Evolutionary conservation across 2,888 invertebrate species (phyloP).

Genomic region (Caradrina kadenii): DNA sequence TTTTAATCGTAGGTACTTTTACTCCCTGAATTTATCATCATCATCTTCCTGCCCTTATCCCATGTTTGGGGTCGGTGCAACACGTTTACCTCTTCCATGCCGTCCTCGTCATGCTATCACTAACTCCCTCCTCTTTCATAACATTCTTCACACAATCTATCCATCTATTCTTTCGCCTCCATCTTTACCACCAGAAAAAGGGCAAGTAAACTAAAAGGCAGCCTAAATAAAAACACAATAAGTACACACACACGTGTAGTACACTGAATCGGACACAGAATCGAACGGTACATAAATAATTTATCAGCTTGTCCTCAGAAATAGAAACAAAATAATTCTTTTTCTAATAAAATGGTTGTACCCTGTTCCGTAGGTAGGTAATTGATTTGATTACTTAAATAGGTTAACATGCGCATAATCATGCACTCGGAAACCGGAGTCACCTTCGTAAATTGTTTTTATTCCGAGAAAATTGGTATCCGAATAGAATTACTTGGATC

Average conservation of each 20-base stretch:
- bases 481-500: background rate
- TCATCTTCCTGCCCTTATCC: too few species aligned
- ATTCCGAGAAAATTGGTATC: background rate
- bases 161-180: too few species aligned
- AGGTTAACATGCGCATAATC: slow-evolving; percentile 18
- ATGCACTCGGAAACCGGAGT: background rate
- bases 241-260: too few species aligned
- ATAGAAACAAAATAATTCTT: background rate
- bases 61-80: too few species aligned
- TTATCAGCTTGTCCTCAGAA: slow-evolving; percentile 11
- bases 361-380: slow-evolving; percentile 4
- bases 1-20: too few species aligned
- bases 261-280: background rate
- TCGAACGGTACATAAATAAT: slow-evolving; percentile 17
- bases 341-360: background rate
- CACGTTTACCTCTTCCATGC: too few species aligned
- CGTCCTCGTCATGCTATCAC: too few species aligned
- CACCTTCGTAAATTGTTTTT: slow-evolving; percentile 7
- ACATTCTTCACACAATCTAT: too few species aligned
- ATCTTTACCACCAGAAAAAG: too few species aligned
- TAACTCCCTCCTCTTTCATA: too few species aligned
- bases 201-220: too few species aligned
- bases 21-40: too few species aligned
- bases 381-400: slow-evolving; percentile 38
- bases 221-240: background rate